Evolutionary conservation across 2,113 vertebrate species (phyloP).

Genomic region (Oncorhynchus tshawytscha): DNA sequence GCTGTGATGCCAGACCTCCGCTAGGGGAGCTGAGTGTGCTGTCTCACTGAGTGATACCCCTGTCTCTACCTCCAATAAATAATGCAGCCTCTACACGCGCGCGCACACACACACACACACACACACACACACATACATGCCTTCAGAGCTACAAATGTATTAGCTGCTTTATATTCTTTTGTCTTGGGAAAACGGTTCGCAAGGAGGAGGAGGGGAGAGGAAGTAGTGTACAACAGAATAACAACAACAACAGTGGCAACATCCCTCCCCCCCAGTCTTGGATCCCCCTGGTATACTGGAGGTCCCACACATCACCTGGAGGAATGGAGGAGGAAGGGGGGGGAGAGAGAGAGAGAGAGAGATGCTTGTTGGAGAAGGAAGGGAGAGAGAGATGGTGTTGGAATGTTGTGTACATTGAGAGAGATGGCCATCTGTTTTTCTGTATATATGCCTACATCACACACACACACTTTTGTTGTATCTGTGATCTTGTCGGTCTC

Average conservation of each 20-base stretch:
- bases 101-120: constrained; percentile 29
- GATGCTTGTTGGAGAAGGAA: too few species aligned
- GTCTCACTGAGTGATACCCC: constrained; percentile 80
- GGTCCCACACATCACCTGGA: constrained; percentile 30
- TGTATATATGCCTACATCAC: background rate
- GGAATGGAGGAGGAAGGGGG: constrained; percentile 31
- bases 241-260: constrained; percentile 42
- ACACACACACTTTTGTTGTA: background rate
- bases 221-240: constrained; percentile 30
- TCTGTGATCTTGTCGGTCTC: background rate
- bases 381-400: too few species aligned
- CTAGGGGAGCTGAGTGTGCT: constrained; percentile 75
- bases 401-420: too few species aligned
- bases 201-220: background rate
- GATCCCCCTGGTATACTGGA: constrained; percentile 48
- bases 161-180: constrained; percentile 77
- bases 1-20: constrained; percentile 51
- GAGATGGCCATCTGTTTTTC: too few species aligned
- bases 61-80: constrained; percentile 79
- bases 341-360: background rate
- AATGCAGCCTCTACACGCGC: constrained; percentile 61
- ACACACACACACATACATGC: background rate
- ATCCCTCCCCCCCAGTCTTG: constrained; percentile 34
- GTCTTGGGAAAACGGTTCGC: constrained; percentile 72
- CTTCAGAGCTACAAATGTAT: constrained; percentile 74